A percentile compares a stretch with the other conserved stretches of the same genome.
Conservation (phyloP, 1,140 invertebrate genomes). For the Spodoptera litura region DNA sequence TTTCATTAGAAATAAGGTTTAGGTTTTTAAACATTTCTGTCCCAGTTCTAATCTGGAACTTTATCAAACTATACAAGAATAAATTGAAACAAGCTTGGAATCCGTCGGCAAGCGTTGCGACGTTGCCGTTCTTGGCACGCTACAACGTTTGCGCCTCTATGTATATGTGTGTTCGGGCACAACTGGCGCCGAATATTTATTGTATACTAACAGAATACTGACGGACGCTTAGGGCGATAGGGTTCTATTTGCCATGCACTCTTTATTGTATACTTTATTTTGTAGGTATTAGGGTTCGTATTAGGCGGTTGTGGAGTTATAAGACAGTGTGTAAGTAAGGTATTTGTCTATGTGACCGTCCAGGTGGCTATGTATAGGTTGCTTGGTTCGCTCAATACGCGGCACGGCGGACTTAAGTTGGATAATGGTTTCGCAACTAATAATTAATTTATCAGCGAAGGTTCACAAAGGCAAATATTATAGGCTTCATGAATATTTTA, state of each 20-base stretch:
- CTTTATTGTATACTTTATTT: slow-evolving; percentile 64
- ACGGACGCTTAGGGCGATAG: slow-evolving; percentile 77
- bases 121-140: slow-evolving; percentile 79
- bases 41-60: slow-evolving; percentile 58
- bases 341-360: slow-evolving; percentile 84
- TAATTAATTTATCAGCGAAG: slow-evolving; percentile 73
- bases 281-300: slow-evolving; percentile 60
- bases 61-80: slow-evolving; percentile 56
- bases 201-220: slow-evolving; percentile 86
- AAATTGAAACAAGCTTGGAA: slow-evolving; percentile 79
- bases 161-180: slow-evolving; percentile 84
- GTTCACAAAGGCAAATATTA: slow-evolving; percentile 57
- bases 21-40: slow-evolving; percentile 10
- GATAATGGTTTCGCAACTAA: slow-evolving; percentile 67
- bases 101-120: slow-evolving; percentile 71
- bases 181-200: slow-evolving; percentile 86
- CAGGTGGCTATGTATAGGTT: slow-evolving; percentile 85
- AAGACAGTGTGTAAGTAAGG: slow-evolving; percentile 64
- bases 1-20: slow-evolving; percentile 17
- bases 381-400: slow-evolving; percentile 77
- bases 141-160: slow-evolving; percentile 73
- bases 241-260: slow-evolving; percentile 65
- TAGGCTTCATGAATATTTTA: slow-evolving; percentile 39
- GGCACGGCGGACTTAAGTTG: slow-evolving; percentile 71
- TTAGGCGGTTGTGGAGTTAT: slow-evolving; percentile 53